phyloP scores from a whole-genome alignment of 2,797 vertebrate genomes.

The Pangasius mekongensis region DNA sequence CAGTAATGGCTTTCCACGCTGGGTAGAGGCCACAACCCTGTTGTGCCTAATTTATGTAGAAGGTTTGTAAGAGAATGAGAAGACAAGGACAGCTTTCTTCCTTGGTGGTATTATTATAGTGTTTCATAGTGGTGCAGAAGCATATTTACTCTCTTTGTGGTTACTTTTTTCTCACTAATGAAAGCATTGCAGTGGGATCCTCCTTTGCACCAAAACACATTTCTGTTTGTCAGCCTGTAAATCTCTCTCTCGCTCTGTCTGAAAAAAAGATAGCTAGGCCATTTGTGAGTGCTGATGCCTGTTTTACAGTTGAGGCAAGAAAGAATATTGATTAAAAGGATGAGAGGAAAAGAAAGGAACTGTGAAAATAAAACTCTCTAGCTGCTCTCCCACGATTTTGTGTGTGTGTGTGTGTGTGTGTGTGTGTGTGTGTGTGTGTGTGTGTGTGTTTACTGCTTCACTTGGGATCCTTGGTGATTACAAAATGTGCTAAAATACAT shows the following conservation, averaged over 20 bases:
- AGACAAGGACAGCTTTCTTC: constrained; percentile 2
- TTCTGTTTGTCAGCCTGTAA: constrained; percentile 41
- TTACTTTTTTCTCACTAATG: constrained; percentile 33
- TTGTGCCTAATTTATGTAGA: constrained; percentile 28
- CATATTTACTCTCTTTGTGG: constrained; percentile 14
- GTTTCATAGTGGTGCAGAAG: background rate
- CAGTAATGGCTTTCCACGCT: background rate
- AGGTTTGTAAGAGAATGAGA: constrained; percentile 2
- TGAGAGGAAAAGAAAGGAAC: background rate
- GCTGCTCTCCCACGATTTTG: background rate
- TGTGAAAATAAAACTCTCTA: constrained; percentile 19
- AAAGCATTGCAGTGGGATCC: constrained; percentile 19
- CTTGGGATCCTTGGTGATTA: constrained; percentile 14
- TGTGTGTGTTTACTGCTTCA: constrained; percentile 14
- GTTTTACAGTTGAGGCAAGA: constrained; percentile 19
- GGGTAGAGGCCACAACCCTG: constrained; percentile 9
- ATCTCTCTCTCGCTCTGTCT: background rate
- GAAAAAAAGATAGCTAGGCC: constrained; percentile 28
- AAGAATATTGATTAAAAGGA: constrained; percentile 31
- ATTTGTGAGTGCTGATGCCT: constrained; percentile 30
- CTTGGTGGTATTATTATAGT: constrained; percentile 31
- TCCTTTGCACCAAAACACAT: constrained; percentile 35
- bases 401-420: background rate
- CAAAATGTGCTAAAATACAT: background rate
- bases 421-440: background rate